Conservation (phyloP, 2,113 vertebrate genomes). For the Prionailurus viverrinus region DNA sequence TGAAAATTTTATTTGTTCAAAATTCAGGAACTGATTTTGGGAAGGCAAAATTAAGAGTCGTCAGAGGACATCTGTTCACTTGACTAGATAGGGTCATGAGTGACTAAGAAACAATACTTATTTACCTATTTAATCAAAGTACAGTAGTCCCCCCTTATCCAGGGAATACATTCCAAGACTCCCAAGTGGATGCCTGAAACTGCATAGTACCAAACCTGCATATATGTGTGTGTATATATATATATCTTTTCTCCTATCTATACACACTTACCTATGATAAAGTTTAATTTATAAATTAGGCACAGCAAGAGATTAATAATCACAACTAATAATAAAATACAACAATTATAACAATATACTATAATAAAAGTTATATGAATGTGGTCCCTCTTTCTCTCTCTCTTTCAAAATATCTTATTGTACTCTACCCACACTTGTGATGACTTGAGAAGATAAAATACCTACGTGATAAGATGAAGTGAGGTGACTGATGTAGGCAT, state of each 20-base stretch:
- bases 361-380: background rate
- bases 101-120: background rate
- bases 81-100: background rate
- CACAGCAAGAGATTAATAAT: background rate
- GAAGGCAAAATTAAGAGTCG: conserved; percentile 32
- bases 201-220: background rate
- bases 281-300: background rate
- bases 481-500: background rate
- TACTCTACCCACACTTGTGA: background rate
- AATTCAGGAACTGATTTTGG: conserved; percentile 3
- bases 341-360: background rate
- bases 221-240: background rate
- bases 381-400: background rate
- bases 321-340: background rate
- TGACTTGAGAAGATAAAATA: background rate
- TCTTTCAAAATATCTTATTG: background rate
- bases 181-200: background rate
- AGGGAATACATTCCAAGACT: background rate
- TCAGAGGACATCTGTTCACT: background rate
- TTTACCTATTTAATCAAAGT: conserved; percentile 3
- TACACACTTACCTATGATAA: background rate
- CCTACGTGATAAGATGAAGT: background rate
- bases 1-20: conserved; percentile 9
- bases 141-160: background rate
- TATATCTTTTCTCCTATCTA: background rate